Percentiles rank a stretch among this genome's conserved stretches.
Conservation (phyloP, 64 coral and sea anemone genomes). For the Pachyseris speciosa region DNA sequence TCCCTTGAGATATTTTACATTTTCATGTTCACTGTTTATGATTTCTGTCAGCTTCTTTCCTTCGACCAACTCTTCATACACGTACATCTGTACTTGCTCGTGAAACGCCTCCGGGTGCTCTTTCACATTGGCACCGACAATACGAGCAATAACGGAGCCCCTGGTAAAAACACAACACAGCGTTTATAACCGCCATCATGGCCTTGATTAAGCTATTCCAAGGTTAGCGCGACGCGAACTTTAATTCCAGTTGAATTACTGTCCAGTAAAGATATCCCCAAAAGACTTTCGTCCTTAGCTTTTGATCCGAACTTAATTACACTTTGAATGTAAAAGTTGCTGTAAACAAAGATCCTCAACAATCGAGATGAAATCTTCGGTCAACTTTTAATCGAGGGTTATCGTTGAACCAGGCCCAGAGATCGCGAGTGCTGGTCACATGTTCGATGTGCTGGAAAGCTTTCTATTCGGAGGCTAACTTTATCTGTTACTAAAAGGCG, state of each 20-base stretch:
- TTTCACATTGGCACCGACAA: constrained; percentile 80
- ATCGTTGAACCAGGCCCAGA: not conserved
- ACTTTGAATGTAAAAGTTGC: too few species aligned
- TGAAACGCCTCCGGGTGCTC: constrained; percentile 82
- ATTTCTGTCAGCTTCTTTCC: constrained; percentile 94
- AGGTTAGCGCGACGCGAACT: too few species aligned
- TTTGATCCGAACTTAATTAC: too few species aligned
- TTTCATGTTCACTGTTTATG: constrained; percentile 95
- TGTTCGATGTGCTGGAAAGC: not conserved
- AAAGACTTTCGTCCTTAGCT: too few species aligned
- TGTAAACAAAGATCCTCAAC: not conserved
- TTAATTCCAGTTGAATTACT: too few species aligned
- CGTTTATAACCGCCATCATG: too few species aligned
- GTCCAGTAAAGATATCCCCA: too few species aligned
- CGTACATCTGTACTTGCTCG: constrained; percentile 91
- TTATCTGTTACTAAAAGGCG: not conserved
- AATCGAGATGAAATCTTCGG: not conserved
- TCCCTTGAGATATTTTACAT: constrained; percentile 91
- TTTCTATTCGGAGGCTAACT: not conserved
- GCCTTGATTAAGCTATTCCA: too few species aligned
- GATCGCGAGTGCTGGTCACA: not conserved
- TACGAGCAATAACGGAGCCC: constrained; percentile 91
- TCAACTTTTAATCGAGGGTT: not conserved
- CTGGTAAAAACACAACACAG: constrained; percentile 18
- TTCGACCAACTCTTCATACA: constrained; percentile 93